A percentile compares a stretch with the other conserved stretches of the same genome.
phyloP scores from a whole-genome alignment of 2,888 invertebrate genomes.

The Siphonodentalium dalli region DNA sequence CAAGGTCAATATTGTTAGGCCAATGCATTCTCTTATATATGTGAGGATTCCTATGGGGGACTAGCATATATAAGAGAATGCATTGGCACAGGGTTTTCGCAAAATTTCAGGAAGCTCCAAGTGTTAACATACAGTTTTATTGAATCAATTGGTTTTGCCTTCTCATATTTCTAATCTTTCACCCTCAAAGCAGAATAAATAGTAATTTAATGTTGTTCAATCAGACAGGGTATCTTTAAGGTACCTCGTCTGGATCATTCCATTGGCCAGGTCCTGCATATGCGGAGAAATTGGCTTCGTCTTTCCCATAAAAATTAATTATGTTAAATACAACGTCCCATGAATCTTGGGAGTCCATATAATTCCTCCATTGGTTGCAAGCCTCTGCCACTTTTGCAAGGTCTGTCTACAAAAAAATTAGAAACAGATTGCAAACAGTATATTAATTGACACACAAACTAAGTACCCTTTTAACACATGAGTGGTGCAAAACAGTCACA shows the following conservation, averaged over 20 bases:
- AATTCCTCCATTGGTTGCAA: conserved; percentile 96
- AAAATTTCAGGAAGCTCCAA: too few species aligned
- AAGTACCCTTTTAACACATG: background rate
- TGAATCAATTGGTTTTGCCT: too few species aligned
- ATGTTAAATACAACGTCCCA: conserved; percentile 92
- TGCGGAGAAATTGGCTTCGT: conserved; percentile 87
- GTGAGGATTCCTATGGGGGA: too few species aligned
- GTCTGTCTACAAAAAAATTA: conserved; percentile 74
- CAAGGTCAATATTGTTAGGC: too few species aligned
- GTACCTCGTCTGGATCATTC: conserved; percentile 98
- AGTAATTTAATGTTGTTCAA: too few species aligned
- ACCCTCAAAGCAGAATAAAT: too few species aligned
- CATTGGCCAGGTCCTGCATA: conserved; percentile 95
- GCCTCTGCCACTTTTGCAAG: conserved; percentile 83
- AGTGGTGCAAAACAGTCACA: background rate
- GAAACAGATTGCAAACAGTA: conserved; percentile 18
- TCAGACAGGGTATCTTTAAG: too few species aligned
- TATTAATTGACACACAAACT: background rate
- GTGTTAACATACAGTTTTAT: too few species aligned
- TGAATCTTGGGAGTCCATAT: conserved; percentile 93
- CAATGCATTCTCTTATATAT: too few species aligned
- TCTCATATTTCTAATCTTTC: too few species aligned
- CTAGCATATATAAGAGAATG: too few species aligned
- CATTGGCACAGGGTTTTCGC: too few species aligned
- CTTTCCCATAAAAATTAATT: conserved; percentile 93